These are phyloP conservation scores for Xiphias gladius DNA, from an alignment of 2,113 vertebrate species.

Conservation along the genomic window DNA sequence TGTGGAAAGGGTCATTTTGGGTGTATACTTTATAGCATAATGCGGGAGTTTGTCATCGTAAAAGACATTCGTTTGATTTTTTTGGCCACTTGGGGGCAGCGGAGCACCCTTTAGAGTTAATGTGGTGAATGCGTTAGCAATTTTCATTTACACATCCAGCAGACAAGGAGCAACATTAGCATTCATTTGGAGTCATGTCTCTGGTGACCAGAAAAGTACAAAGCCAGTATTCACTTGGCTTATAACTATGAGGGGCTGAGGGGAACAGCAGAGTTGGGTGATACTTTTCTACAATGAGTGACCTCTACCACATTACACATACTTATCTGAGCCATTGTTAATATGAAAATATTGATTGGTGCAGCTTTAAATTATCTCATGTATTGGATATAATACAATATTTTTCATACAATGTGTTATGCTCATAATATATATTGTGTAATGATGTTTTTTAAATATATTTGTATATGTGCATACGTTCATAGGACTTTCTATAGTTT, in stretches of 20 bases:
- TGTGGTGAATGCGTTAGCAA: neutral
- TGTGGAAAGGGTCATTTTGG: neutral
- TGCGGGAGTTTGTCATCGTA: neutral
- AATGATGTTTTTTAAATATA: neutral
- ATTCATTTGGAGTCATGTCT: neutral
- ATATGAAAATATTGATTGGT: neutral
- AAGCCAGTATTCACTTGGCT: neutral
- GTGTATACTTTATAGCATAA: neutral
- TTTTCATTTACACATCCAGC: neutral
- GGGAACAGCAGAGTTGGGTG: no score
- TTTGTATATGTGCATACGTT: neutral
- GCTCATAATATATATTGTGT: neutral
- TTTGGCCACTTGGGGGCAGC: neutral
- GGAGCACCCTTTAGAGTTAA: neutral
- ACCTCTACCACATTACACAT: no score
- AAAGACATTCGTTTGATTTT: neutral
- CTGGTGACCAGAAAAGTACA: neutral
- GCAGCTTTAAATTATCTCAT: no score
- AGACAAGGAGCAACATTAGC: neutral
- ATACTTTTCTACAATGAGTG: no score
- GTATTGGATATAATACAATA: neutral
- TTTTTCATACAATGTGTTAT: no score
- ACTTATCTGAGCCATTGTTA: neutral
- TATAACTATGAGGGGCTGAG: neutral
- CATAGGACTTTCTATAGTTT: neutral